Conservation (phyloP, 2,888 invertebrate species). For the Ophioninae sp. region DNA sequence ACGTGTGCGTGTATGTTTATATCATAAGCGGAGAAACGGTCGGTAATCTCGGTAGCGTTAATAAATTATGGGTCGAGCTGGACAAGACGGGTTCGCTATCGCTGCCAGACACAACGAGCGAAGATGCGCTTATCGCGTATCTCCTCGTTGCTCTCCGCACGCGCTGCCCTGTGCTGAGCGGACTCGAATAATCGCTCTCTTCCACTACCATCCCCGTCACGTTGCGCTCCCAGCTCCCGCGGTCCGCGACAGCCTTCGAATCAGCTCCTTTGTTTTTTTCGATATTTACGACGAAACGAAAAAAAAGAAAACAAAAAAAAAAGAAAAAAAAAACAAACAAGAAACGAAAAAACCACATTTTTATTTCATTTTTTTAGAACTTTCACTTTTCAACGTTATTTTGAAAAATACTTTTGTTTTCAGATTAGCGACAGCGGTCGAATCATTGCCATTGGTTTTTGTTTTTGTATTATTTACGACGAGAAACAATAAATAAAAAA, state of each 20-base stretch:
- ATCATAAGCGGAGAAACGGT: constrained; percentile 49
- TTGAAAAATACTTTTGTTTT: too few relatives aligned
- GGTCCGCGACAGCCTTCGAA: constrained; percentile 10
- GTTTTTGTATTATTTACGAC: too few relatives aligned
- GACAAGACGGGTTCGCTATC: constrained; percentile 76
- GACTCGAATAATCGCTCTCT: constrained; percentile 75
- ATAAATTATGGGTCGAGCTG: constrained; percentile 75
- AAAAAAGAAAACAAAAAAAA: too few relatives aligned
- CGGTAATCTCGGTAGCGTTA: constrained; percentile 66
- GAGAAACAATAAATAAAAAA: too few relatives aligned
- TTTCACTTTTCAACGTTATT: too few relatives aligned
- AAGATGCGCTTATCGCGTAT: constrained; percentile 77
- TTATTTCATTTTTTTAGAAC: too few relatives aligned
- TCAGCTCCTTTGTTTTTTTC: constrained; percentile 37
- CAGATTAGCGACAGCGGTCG: too few relatives aligned
- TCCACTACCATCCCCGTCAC: constrained; percentile 38
- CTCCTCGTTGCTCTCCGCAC: constrained; percentile 25
- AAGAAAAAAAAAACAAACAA: too few relatives aligned
- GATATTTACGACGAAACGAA: constrained; percentile 69
- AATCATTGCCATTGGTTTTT: too few relatives aligned
- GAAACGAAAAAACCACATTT: too few relatives aligned
- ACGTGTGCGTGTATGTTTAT: constrained; percentile 17
- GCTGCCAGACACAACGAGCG: constrained; percentile 77
- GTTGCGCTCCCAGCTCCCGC: constrained; percentile 7
- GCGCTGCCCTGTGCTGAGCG: constrained; percentile 11